Evolutionary conservation across 1,140 invertebrate species (phyloP).

Genomic region (Neodiprion virginianus): DNA sequence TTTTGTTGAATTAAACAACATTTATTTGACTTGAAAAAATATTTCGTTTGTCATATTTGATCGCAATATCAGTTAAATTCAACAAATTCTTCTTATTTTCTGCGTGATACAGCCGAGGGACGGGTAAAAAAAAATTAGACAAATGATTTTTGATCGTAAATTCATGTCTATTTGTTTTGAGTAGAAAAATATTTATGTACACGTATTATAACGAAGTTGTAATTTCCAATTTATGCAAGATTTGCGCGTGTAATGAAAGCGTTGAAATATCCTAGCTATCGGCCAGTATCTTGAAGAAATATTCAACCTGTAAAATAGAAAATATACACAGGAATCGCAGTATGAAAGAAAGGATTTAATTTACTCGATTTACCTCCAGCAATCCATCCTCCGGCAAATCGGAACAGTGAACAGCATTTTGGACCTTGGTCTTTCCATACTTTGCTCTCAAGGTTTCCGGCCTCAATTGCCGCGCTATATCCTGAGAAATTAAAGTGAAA

Average conservation of each 20-base stretch:
- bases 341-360: not conserved
- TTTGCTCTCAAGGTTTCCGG: constrained; percentile 84
- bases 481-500: constrained; percentile 61
- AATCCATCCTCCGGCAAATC: constrained; percentile 87
- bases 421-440: constrained; percentile 82
- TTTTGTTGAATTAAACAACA: too few relatives aligned
- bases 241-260: not conserved
- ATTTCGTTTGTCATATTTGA: constrained; percentile 30
- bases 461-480: constrained; percentile 83
- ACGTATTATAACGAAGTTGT: not conserved
- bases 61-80: not conserved
- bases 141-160: not conserved
- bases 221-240: not conserved
- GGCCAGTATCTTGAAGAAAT: constrained; percentile 78
- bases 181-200: not conserved
- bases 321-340: not conserved
- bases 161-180: not conserved
- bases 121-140: too few relatives aligned
- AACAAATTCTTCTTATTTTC: not conserved
- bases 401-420: constrained; percentile 92
- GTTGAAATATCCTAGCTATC: constrained; percentile 32
- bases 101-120: not conserved
- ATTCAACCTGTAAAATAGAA: constrained; percentile 65
- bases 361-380: constrained; percentile 69
- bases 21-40: not conserved